Evolutionary conservation across 2,113 vertebrate genomes (phyloP), one percentile per base, ranked within the genome.

Genomic region (Petroica traversi): DNA sequence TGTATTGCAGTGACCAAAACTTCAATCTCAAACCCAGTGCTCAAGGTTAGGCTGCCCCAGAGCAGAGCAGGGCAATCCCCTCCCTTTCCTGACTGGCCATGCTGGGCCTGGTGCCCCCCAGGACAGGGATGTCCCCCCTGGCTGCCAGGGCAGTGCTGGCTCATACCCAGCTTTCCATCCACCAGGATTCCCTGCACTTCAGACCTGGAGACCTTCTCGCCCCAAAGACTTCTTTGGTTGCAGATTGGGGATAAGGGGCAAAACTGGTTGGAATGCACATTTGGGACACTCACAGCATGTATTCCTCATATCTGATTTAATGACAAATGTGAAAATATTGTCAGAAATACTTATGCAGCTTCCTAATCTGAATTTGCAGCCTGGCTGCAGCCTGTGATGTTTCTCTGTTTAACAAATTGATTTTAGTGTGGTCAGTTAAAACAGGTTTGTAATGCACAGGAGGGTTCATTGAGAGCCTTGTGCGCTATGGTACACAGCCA

Each of bases 241-340:
- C 6, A 15, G 3, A 13, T 1, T 49, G 46, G 41, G 41, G 19
- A 20, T 16, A 23, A 7, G 12, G 43, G 36, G 3, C 59, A 67
- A 22, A 22, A 2, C 26, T 57, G 49, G 9, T 40, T 24, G 36
- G 67, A 38, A 8, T 3, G 6, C 28, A 72, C 41, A 29, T 40
- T 61, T 58, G n/a, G 34, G 63, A 31, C 3, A 1, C n/a, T 45
- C 40, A 19, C 25, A n/a, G 48, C 5, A 29, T 5, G 0, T 31
- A 14, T 36, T 83, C 57, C 17, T 59, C 7, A 1, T 29, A 17
- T 14, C 31, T 73, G 0, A 28, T 40, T 4, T 10, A 52, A 45
- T 26, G n/a, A 43, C 22, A 66, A 62, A 62, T 12, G 6, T 46
- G 43, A 38, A 91, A 72, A 58, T 22, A 22, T 14, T 67, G 29